These are phyloP conservation scores for Nomada fucata DNA, from an alignment of 2,888 invertebrate species.

Conservation along the genomic window DNA sequence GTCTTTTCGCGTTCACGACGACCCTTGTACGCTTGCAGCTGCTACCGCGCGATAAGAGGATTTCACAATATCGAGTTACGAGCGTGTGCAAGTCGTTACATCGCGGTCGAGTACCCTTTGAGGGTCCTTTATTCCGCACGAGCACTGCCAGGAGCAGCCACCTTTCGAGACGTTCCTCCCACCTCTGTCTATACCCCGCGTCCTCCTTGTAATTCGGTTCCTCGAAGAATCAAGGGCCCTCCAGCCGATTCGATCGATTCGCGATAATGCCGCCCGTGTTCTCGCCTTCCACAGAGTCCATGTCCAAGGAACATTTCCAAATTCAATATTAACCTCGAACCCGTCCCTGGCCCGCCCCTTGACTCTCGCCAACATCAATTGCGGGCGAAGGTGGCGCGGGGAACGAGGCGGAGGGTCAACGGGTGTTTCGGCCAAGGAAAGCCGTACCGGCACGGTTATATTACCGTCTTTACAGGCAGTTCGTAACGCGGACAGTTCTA, in stretches of 20 bases:
- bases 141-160: conserved; percentile 63
- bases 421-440: not conserved
- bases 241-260: conserved; percentile 15
- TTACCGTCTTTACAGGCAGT: conserved; percentile 26
- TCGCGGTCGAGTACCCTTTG: conserved; percentile 68
- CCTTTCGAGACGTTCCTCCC: conserved; percentile 48
- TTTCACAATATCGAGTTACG: conserved; percentile 75
- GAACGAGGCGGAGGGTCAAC: not conserved
- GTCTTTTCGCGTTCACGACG: conserved; percentile 53
- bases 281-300: conserved; percentile 7
- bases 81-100: conserved; percentile 74
- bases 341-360: too few relatives aligned
- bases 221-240: conserved; percentile 54
- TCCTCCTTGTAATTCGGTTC: conserved; percentile 46
- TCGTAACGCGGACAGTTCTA: conserved; percentile 42
- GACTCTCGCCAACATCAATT: too few relatives aligned
- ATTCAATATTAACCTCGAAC: too few relatives aligned
- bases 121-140: conserved; percentile 70
- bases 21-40: conserved; percentile 56
- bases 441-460: not conserved
- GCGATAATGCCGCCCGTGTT: conserved; percentile 48
- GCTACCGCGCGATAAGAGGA: conserved; percentile 71
- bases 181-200: conserved; percentile 17
- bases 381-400: too few relatives aligned
- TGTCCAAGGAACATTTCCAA: not conserved